Conservation (phyloP, 2,888 invertebrate species). For the Drosophila tanythrix region DNA sequence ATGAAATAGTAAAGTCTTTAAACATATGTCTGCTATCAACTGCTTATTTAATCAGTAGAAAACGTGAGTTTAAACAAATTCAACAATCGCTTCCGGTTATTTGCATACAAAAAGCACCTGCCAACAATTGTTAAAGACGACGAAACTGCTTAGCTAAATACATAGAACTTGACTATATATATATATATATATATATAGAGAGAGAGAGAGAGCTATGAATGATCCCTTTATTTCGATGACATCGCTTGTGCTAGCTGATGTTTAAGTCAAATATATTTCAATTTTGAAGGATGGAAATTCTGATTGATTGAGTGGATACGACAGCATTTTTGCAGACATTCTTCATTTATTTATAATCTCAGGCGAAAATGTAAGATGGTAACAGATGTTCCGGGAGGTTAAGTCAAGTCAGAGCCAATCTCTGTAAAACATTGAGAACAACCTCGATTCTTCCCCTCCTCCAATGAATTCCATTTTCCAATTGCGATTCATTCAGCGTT, state of each 20-base stretch:
- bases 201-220: neutral
- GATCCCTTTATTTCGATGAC: neutral
- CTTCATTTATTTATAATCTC: neutral
- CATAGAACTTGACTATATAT: neutral
- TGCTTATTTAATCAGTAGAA: conserved; percentile 32
- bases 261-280: neutral
- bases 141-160: neutral
- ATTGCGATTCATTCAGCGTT: neutral
- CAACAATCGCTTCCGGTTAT: conserved; percentile 40
- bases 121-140: conserved; percentile 14
- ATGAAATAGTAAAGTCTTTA: conserved; percentile 12
- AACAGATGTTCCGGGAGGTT: neutral
- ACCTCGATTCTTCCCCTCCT: neutral
- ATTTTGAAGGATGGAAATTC: neutral
- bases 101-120: conserved; percentile 24
- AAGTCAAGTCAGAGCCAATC: no score
- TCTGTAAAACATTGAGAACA: neutral
- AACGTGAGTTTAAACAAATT: conserved; percentile 39
- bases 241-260: neutral
- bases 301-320: neutral
- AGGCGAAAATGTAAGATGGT: neutral
- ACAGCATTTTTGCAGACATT: neutral
- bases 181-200: neutral
- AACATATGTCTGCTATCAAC: conserved; percentile 36
- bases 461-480: neutral